Evolutionary conservation across 2,888 invertebrate species (phyloP).

Genomic region (Schrankia costaestrigalis): DNA sequence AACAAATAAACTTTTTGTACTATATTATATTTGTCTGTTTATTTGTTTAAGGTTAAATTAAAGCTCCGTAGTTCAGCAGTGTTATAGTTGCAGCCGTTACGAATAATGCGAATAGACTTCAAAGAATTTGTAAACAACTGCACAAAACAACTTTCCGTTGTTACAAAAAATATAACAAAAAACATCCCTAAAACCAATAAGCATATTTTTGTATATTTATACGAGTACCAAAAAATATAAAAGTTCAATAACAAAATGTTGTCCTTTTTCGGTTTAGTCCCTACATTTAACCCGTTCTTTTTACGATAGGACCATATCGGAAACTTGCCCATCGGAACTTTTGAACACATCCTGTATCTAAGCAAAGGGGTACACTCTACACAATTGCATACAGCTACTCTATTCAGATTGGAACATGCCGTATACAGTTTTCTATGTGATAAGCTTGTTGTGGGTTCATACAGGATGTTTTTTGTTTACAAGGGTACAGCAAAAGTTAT

Average conservation of each 20-base stretch:
- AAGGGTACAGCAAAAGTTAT: constrained; percentile 6
- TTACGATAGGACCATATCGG: constrained; percentile 24
- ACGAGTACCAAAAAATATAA: constrained; percentile 2
- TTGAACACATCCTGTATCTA: background rate
- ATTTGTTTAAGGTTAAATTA: too few species aligned
- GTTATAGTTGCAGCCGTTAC: too few species aligned
- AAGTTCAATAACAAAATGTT: background rate
- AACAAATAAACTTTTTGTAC: too few species aligned
- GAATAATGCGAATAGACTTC: too few species aligned
- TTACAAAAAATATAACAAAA: background rate
- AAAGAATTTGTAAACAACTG: too few species aligned
- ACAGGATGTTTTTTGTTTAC: constrained; percentile 8
- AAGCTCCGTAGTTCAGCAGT: too few species aligned
- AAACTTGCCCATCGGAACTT: constrained; percentile 16
- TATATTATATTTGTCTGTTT: too few species aligned
- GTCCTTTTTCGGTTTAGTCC: constrained; percentile 2
- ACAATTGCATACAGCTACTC: background rate
- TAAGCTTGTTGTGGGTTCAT: constrained; percentile 1
- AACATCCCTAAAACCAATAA: background rate
- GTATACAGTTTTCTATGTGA: constrained; percentile 1
- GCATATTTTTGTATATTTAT: too few species aligned
- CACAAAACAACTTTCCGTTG: too few species aligned
- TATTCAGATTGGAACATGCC: background rate
- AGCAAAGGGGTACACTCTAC: background rate
- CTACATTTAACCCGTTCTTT: constrained; percentile 17